Percentiles rank a stretch among this genome's conserved stretches.
Conservation (phyloP, 2,797 vertebrate genomes). For the Sebastes glaucus region DNA sequence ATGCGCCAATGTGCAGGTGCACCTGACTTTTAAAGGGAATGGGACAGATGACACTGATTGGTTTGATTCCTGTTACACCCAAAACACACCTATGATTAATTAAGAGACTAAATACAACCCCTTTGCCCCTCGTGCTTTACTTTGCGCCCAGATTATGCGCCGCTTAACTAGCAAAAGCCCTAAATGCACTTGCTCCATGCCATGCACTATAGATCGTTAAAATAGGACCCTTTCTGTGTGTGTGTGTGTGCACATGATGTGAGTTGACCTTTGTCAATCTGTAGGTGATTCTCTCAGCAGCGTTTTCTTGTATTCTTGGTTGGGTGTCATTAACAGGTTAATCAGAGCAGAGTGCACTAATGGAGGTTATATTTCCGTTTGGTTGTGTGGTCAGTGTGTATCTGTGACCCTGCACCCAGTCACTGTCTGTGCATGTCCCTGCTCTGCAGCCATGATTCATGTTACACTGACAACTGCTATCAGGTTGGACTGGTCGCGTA, state of each 20-base stretch:
- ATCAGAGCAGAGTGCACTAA: neutral
- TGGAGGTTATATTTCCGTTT: neutral
- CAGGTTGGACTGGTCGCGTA: neutral
- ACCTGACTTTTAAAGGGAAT: too few species aligned
- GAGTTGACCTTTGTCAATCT: neutral
- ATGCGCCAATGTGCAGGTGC: too few species aligned
- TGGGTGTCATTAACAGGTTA: neutral
- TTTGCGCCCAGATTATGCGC: too few species aligned
- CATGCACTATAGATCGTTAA: too few species aligned
- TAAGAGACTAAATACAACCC: too few species aligned
- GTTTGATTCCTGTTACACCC: too few species aligned
- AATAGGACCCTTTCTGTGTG: neutral
- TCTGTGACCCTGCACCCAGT: neutral
- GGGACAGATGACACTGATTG: too few species aligned
- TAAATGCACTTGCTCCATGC: too few species aligned
- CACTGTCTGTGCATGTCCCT: neutral
- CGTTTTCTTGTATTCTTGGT: neutral
- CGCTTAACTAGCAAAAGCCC: too few species aligned
- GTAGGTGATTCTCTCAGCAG: neutral
- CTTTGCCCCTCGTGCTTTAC: too few species aligned
- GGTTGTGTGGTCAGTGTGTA: neutral
- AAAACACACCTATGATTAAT: too few species aligned
- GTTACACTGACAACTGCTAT: neutral
- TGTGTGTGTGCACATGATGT: neutral
- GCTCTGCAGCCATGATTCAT: neutral